A percentile compares a stretch with the other conserved stretches of the same genome.
These are phyloP conservation scores for Cotesia congregata DNA, from an alignment of 2,888 invertebrate genomes.

Conservation along the genomic window DNA sequence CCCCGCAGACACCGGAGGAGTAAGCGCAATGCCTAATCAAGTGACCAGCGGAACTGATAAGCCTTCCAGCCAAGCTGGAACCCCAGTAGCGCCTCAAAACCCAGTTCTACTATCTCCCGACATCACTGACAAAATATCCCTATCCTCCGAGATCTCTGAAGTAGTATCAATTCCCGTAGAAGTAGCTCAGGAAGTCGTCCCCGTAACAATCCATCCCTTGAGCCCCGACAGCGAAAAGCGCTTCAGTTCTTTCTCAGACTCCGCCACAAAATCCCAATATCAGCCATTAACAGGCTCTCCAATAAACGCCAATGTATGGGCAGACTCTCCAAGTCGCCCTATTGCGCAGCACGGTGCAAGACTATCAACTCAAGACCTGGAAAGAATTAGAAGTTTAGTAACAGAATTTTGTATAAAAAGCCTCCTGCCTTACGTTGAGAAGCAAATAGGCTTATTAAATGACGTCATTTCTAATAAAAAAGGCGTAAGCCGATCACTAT, in stretches of 20 bases:
- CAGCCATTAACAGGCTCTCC: constrained; percentile 52
- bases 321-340: constrained; percentile 72
- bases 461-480: constrained; percentile 89
- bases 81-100: constrained; percentile 62
- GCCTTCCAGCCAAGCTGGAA: constrained; percentile 66
- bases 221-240: constrained; percentile 77
- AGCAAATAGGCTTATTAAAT: constrained; percentile 84
- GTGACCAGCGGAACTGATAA: constrained; percentile 65
- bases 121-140: constrained; percentile 57
- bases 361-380: constrained; percentile 86
- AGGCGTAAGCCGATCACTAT: constrained; percentile 91
- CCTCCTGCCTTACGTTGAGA: constrained; percentile 92
- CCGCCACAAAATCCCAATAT: neutral
- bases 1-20: constrained; percentile 72
- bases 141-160: constrained; percentile 62
- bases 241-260: neutral
- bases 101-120: constrained; percentile 61
- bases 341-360: constrained; percentile 80
- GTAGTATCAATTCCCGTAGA: constrained; percentile 66
- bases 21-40: constrained; percentile 70
- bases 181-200: constrained; percentile 72
- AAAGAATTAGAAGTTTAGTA: constrained; percentile 86
- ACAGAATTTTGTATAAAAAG: constrained; percentile 90
- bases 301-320: constrained; percentile 74
- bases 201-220: constrained; percentile 79